These are phyloP conservation scores for Phrynosoma platyrhinos DNA, from an alignment of 2,113 vertebrate species.

Conservation along the genomic window DNA sequence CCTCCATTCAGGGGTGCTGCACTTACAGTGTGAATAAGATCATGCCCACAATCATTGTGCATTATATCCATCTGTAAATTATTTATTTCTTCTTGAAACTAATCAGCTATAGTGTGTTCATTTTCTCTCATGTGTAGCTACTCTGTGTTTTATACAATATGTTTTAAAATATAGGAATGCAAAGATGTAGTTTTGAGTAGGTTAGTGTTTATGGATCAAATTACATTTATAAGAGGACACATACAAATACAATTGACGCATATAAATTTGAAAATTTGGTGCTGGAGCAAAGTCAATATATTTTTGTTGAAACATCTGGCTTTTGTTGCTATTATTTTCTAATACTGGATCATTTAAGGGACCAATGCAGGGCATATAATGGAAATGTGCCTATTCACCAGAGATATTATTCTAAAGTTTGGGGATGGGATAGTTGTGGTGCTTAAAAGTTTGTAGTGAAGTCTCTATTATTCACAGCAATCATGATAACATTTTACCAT, in stretches of 20 bases:
- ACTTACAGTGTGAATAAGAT: not conserved
- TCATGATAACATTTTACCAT: not conserved
- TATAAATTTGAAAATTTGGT: not conserved
- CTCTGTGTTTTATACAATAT: not conserved
- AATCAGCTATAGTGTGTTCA: not conserved
- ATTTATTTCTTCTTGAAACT: not conserved
- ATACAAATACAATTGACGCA: not conserved
- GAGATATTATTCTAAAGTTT: not conserved
- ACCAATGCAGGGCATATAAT: not conserved
- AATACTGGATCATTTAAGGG: not conserved
- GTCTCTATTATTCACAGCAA: not conserved
- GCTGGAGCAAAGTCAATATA: not conserved
- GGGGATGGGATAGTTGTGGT: not conserved
- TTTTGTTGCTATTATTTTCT: not conserved
- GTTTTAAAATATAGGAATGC: not conserved
- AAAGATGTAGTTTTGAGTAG: not conserved
- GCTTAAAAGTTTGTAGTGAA: conserved; percentile 22
- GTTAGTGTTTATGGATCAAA: not conserved
- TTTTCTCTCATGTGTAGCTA: not conserved
- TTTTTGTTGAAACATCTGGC: not conserved
- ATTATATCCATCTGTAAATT: not conserved
- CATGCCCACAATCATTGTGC: not conserved
- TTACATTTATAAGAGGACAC: not conserved
- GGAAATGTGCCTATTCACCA: not conserved
- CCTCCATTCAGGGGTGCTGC: not conserved